A percentile compares a stretch with the other conserved stretches of the same genome.
Evolutionary conservation across 1,140 invertebrate genomes (phyloP).

Genomic region (honey bee (Apis mellifera)): Amel_HAv3.1 CM009944.2:9259501-9260000

Average conservation of each 20-base stretch:
- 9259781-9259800: slow-evolving; percentile 54
- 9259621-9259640: not conserved
- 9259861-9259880: slow-evolving; percentile 79
- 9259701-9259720: slow-evolving; percentile 73
- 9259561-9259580: slow-evolving; percentile 79
- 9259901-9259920: slow-evolving; percentile 20
- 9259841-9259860: slow-evolving; percentile 80
- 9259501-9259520: slow-evolving; percentile 58
- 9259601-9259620: slow-evolving; percentile 68
- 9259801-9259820: slow-evolving; percentile 67
- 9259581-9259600: slow-evolving; percentile 71
- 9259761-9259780: slow-evolving; percentile 65
- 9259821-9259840: slow-evolving; percentile 76
- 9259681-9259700: slow-evolving; percentile 61
- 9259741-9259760: slow-evolving; percentile 63
- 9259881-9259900: slow-evolving; percentile 66
- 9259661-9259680: not conserved
- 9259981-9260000: slow-evolving; percentile 72
- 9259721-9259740: slow-evolving; percentile 75
- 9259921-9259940: slow-evolving; percentile 58
- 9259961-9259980: slow-evolving; percentile 75
- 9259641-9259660: slow-evolving; percentile 17
- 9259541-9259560: slow-evolving; percentile 79
- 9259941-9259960: slow-evolving; percentile 76
- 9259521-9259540: slow-evolving; percentile 74